Evolutionary conservation across 2,113 vertebrate genomes (phyloP), one percentile per base, ranked within the genome.

Genomic region (Boleophthalmus pectinirostris): DNA sequence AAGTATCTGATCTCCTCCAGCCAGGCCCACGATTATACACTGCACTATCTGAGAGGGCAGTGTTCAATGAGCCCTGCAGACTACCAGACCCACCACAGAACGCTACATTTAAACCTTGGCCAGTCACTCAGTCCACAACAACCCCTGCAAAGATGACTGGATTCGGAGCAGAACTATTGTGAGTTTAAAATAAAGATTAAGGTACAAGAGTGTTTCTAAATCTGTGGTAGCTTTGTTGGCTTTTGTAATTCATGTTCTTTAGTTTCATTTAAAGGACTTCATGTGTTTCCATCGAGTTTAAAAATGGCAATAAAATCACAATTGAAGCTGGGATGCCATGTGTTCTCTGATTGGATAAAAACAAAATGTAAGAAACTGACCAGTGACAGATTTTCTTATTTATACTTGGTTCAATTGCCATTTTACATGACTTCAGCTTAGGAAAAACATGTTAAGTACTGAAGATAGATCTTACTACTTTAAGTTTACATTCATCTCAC

Each of bases 41-140:
- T 77, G 72, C 74, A 66, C 66, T 67, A 72, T 73, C 0, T 47
- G 68, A 68, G 67, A 74, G 47, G 20, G 72, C 29, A 69, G 23
- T 66, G 29, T 79, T 72, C 74, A 68, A 75, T 70, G 70, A 23
- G 38, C 68, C 45, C 63, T 60, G 49, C 72, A 75, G 69, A 78
- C 70, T 83, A 45, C 67, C 69, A 73, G 43, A 71, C 71, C 77
- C 83, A 82, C 78, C 86, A 80, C 75, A 73, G 63, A 66, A 67
- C 63, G 81, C 83, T 83, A 83, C 69, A 87, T 73, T 83, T 70
- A 85, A 75, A 73, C 3, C 67, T 51, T 73, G 70, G 82, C 58
- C 73, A 49, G 24, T 71, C 69, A 51, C 60, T 67, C 53, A 54
- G 65, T 71, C 60, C 11, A 18, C 33, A 67, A 6, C 73, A 76